These are phyloP conservation scores for Ellobius talpinus DNA, from an alignment of 2,113 vertebrate genomes.

Conservation along the genomic window DNA sequence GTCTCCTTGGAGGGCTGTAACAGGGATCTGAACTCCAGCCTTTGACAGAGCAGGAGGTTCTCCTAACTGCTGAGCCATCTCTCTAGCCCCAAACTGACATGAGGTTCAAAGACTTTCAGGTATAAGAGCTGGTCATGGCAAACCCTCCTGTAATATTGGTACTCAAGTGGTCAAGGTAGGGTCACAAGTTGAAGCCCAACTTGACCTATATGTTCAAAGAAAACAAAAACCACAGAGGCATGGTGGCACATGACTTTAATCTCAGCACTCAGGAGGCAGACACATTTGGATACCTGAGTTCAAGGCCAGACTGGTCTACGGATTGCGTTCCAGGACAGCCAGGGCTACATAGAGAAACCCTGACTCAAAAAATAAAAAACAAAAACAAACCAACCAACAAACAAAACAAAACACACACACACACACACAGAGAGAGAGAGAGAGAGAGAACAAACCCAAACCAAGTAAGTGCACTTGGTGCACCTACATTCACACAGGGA, in stretches of 20 bases:
- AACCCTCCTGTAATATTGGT: not conserved
- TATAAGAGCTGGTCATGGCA: not conserved
- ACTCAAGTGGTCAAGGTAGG: not conserved
- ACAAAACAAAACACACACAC: not conserved
- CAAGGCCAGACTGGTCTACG: not conserved
- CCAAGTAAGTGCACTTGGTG: not conserved
- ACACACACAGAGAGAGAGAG: too few relatives aligned
- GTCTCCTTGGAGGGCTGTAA: not conserved
- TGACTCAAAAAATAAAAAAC: not conserved
- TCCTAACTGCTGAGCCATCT: not conserved
- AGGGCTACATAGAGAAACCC: not conserved
- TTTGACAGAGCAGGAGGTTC: not conserved
- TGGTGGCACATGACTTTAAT: not conserved
- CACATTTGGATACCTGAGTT: not conserved
- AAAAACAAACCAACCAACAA: not conserved
- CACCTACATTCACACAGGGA: not conserved
- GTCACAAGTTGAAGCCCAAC: not conserved
- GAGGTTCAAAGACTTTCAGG: not conserved
- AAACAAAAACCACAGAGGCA: not conserved
- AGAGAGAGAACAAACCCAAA: not conserved
- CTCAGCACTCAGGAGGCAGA: not conserved
- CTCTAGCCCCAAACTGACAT: not conserved
- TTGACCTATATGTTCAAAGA: not conserved
- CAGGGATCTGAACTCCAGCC: not conserved
- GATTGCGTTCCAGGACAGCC: not conserved